Base-by-base conservation (phyloP, 2,888 invertebrate species). In the Ischnura elegans region DNA sequence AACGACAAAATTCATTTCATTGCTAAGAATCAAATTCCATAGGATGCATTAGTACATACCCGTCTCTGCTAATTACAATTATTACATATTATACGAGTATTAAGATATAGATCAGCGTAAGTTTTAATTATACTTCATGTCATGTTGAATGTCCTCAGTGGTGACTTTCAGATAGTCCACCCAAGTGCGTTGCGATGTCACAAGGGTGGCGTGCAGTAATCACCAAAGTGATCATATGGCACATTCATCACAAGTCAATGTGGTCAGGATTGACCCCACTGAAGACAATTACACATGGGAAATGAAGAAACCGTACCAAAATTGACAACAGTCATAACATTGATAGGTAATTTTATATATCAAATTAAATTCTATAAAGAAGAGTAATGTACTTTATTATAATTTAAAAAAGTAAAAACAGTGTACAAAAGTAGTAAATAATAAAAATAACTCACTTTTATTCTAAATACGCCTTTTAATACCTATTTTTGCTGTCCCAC, bases 261-360 rank as follows among this genome's bases (percentile, higher is more conserved):
- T 76, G 76, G 76, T 76, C 76, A 76, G 76, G 76, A 76, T 76
- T 76, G 76, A 76, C 76, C 76, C 76, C 76, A 76, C 76, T 76
- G 76, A 76, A 76, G 76, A 76, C 76, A 76, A 36, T 13, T 36
- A 10, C 10, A 2, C 0, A 13, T 13, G 29, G 0, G 13, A 0
- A 0, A 36, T 0, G 16, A 36, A 36, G 76, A 76, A 13, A 76
- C 16, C 36, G 0, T 16, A 61, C 36, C 36, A 76, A 76, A 76
- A 36, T 36, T 61, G 6, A 25, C 61, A 10, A 8, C 13, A 76
- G 1, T 0, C 13, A 76, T 0, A 8, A 3, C 36, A 16, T 5
- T 16, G 76, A 76, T 3, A 36, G 10, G 76, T 36, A 29, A 29
- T 4, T 13, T 76, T 8, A 76, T 10, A 76, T 10, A 61, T 10